These are phyloP conservation scores for Cavia porcellus DNA, from an alignment of 2,113 vertebrate species.

Conservation along the genomic window DNA sequence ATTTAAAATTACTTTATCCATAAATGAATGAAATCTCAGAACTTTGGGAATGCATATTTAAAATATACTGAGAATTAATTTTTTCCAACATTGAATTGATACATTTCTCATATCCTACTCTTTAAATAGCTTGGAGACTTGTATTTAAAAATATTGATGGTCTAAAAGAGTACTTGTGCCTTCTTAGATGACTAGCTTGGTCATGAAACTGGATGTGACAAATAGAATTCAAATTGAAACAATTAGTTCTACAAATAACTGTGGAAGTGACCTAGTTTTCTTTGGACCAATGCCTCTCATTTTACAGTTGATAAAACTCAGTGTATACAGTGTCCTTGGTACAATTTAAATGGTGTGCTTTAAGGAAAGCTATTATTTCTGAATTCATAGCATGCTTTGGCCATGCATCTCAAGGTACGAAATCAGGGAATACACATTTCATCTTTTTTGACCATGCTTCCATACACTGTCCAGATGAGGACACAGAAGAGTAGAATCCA, in stretches of 20 bases:
- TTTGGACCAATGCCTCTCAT: neutral
- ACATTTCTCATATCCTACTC: conserved; percentile 2
- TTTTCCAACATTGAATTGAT: neutral
- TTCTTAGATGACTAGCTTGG: neutral
- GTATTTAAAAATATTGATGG: neutral
- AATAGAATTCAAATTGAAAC: conserved; percentile 1
- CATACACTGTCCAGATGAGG: neutral
- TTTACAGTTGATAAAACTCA: conserved; percentile 4
- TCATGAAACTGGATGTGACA: neutral
- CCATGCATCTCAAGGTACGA: neutral
- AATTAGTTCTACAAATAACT: neutral
- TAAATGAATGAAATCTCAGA: conserved; percentile 26
- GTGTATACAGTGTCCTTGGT: neutral
- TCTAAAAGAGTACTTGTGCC: neutral
- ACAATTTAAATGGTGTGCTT: neutral
- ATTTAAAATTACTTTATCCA: conserved; percentile 9
- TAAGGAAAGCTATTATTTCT: neutral
- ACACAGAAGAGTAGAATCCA: neutral
- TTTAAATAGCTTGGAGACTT: neutral
- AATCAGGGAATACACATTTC: neutral
- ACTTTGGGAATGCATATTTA: neutral
- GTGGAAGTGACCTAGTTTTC: neutral
- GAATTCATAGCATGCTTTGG: neutral
- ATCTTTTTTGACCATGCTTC: neutral
- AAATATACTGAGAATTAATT: neutral